Percentiles rank a stretch among this genome's conserved stretches.
phyloP scores from a whole-genome alignment of 2,888 invertebrate genomes.

The Allacma fusca region DNA sequence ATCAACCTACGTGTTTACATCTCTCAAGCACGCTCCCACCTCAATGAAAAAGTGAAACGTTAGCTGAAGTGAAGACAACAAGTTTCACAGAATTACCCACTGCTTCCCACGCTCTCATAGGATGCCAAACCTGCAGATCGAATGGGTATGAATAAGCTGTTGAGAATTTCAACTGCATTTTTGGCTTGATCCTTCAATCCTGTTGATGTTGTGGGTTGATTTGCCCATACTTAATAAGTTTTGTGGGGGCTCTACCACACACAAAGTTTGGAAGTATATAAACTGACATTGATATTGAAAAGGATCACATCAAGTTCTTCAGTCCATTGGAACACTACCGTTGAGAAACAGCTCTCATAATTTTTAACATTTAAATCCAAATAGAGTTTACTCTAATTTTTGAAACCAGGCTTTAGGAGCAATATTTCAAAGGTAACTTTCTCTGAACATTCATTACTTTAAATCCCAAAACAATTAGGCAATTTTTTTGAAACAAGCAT shows the following conservation, averaged over 20 bases:
- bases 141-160: neutral
- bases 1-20: no score
- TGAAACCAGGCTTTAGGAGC: no score
- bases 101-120: neutral
- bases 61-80: no score
- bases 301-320: neutral
- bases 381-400: no score
- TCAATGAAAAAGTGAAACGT: no score
- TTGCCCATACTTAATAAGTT: neutral
- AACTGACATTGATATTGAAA: conserved; percentile 3
- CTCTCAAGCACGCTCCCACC: no score
- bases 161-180: conserved; percentile 1
- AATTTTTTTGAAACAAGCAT: no score
- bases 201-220: conserved; percentile 8
- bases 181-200: neutral
- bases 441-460: no score
- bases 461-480: no score
- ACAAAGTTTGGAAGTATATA: neutral
- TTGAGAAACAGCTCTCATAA: neutral
- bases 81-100: neutral
- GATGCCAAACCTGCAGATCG: neutral
- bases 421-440: no score
- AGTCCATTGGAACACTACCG: neutral
- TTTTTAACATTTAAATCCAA: neutral
- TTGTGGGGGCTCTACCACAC: conserved; percentile 7